Evolutionary conservation across 2,113 vertebrate species (phyloP), one percentile per base, ranked within the genome.

Genomic region (Chaenogobius annularis): DNA sequence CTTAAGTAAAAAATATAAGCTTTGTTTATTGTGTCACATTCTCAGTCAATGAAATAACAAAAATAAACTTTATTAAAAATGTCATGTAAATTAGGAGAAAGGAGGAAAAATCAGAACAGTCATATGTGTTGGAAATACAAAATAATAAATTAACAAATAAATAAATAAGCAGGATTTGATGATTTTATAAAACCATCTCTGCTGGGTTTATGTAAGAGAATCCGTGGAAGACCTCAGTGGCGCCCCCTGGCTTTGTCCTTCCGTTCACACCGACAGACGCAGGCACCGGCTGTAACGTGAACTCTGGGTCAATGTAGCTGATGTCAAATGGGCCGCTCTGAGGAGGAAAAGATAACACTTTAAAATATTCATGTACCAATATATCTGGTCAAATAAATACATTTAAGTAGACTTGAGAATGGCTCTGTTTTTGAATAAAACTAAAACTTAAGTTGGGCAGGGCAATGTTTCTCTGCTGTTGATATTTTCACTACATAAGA

Each of bases 301-400:
- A 95, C 52, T 81, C 89, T 0, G 93, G 88, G 79, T 94, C 92
- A 48, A 95, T 92, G 85, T 93, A 90, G 35, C 76, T 82, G 72
- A 94, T 67, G 55, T 95, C 94, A 73, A 84, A 90, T n/a, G 93
- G 92, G n/a, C 92, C 79, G 5, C 83, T 78, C 94, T 94, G 79
- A 59, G 68, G 63, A 19, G 54, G 26, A 31, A 26, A 61, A 61
- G 7, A 31, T 3, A 31, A 63, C 17, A n/a, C 7, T 10, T 37
- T 7, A 17, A 37, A 37, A 37, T 40, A 40, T 19, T 37, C 8
- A 62, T 19, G 0, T 22, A 11, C 10, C 7, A 20, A n/a, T 55
- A 55, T 3, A 55, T 55, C 1, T 50, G 47, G 15, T 50, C 26
- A 31, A 31, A 31, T 31, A 31, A 31, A 31, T 40, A 7, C 8